Evolutionary conservation across 2,888 invertebrate genomes (phyloP), one percentile per base, ranked within the genome.

Genomic region (Podabrus alpinus): DNA sequence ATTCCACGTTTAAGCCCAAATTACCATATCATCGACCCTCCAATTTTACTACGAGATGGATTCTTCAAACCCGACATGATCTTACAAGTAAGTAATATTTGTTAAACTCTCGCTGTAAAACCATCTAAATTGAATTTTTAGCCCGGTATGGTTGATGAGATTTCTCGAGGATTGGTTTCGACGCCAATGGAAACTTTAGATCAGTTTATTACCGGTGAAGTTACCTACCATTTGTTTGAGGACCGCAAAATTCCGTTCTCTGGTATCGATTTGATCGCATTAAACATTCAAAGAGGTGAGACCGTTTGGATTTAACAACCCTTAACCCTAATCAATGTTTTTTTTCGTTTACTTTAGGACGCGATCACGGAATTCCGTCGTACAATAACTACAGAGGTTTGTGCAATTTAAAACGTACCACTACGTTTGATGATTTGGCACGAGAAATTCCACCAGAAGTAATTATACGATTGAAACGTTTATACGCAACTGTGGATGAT

Each of bases 161-260:
- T 97, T 66, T 90, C 93, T 75, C 92, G 97, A 69, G 97, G 97
- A 29, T 88, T 97, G 10, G 90, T 95, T 0, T 94, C 96, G 0
- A 96, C 96, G 0, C 96, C 97, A 0, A 96, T 97, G 95, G 97
- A 97, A 87, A 95, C 95, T 1, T 88, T 97, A 68, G 97, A 97
- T 88, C 96, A 97, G 86, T 97, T 97, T 86, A 95, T 97, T 81
- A 97, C 97, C 0, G 96, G 96, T 0, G 97, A 97, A 89, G 96
- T 97, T 1, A 96, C 97, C 9, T 97, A 98, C 87, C 98, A 98
- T 87, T 88, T 98, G 72, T 98, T 98, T 86, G 97, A 98, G 86
- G 95, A 97, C 84, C 90, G 93, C 15, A 92, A 93, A 78, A 93
- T 95, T 79, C 96, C 97, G 0, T 97, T 97, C 88, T 97, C 97